These are phyloP conservation scores for Ascidia mentula DNA, from an alignment of 23 tunicate species.

Conservation along the genomic window DNA sequence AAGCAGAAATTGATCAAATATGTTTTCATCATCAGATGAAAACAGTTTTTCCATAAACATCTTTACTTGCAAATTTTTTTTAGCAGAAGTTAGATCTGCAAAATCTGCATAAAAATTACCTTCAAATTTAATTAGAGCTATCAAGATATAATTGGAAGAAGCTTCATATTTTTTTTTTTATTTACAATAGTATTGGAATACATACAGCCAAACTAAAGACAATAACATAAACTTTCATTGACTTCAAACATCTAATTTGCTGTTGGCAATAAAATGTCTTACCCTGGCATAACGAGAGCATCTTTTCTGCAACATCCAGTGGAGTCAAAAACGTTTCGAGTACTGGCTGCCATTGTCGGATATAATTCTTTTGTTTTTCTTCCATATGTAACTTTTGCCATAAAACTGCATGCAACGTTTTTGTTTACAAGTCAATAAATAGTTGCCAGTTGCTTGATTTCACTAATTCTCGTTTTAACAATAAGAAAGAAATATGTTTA, in stretches of 20 bases:
- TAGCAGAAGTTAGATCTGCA: neutral
- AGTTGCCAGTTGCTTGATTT: no score
- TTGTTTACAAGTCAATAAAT: no score
- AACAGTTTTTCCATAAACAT: neutral
- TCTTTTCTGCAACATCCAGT: neutral
- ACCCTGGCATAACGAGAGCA: no score
- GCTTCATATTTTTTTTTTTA: no score
- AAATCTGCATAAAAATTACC: neutral
- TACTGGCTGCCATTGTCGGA: neutral
- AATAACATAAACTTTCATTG: no score
- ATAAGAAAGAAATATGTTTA: no score
- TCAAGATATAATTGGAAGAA: neutral
- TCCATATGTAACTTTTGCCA: neutral
- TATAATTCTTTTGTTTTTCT: neutral
- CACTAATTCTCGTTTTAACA: no score
- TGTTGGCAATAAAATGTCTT: neutral
- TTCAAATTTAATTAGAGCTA: neutral
- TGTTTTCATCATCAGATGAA: neutral
- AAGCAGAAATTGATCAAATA: neutral
- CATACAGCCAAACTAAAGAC: no score
- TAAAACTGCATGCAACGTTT: no score
- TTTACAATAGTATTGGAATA: neutral
- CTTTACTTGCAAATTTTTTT: neutral
- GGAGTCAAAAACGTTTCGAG: neutral
- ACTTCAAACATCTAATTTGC: neutral